A percentile compares a stretch with the other conserved stretches of the same genome.
phyloP scores from a whole-genome alignment of 2,113 vertebrate genomes.

The Oryctolagus cuniculus region DNA sequence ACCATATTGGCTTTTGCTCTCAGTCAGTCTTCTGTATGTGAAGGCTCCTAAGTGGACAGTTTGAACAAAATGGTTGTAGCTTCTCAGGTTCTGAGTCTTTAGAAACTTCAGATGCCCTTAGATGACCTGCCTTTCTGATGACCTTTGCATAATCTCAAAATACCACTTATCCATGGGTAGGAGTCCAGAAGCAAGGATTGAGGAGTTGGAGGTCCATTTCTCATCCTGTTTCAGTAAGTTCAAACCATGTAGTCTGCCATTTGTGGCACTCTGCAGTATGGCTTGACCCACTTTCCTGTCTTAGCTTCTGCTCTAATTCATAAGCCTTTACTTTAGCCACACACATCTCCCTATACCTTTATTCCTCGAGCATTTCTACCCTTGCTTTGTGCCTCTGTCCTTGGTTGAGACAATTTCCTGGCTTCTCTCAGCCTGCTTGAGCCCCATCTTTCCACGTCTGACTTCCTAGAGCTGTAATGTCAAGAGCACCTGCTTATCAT shows the following conservation, averaged over 20 bases:
- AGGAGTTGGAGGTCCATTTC: neutral
- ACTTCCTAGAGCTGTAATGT: neutral
- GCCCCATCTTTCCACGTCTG: neutral
- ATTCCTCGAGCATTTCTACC: neutral
- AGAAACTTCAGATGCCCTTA: constrained; percentile 3
- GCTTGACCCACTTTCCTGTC: neutral
- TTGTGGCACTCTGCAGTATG: neutral
- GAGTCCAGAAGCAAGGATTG: constrained; percentile 12
- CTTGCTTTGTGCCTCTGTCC: neutral
- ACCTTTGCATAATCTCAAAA: constrained; percentile 54
- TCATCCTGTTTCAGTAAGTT: neutral
- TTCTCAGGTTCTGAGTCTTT: constrained; percentile 54
- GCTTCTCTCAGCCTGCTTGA: neutral
- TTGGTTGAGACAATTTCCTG: neutral
- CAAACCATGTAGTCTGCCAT: neutral
- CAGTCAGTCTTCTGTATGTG: neutral
- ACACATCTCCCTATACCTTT: neutral
- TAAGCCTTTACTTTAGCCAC: neutral
- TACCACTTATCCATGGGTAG: constrained; percentile 3
- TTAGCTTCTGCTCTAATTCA: neutral
- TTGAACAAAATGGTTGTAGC: constrained; percentile 36
- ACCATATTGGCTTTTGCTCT: neutral
- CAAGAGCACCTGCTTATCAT: neutral
- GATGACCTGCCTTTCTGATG: neutral
- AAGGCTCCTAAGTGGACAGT: neutral